phyloP scores from a whole-genome alignment of 2,888 invertebrate species.

The Ophonus ardosiacus region DNA sequence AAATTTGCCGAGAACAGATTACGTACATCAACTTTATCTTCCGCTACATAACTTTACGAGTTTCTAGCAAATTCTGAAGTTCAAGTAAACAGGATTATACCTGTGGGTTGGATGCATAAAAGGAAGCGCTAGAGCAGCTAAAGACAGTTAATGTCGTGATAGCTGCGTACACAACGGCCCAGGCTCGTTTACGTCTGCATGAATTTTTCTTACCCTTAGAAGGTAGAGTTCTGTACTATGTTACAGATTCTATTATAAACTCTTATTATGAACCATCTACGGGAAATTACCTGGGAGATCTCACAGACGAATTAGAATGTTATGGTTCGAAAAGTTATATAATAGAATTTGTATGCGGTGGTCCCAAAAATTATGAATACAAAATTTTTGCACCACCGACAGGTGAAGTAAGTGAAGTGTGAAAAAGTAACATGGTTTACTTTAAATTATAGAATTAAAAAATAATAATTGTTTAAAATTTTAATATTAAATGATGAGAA shows the following conservation, averaged over 20 bases:
- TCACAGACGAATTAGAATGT: too few species aligned
- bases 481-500: too few species aligned
- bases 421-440: conserved; percentile 56
- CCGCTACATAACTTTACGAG: conserved; percentile 59
- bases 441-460: conserved; percentile 54
- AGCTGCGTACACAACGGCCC: conserved; percentile 70
- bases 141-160: conserved; percentile 69
- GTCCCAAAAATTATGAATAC: conserved; percentile 72
- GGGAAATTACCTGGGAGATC: conserved; percentile 71
- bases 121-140: conserved; percentile 64
- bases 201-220: conserved; percentile 69
- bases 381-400: conserved; percentile 64
- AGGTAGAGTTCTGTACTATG: conserved; percentile 70
- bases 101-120: conserved; percentile 66
- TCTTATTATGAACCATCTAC: conserved; percentile 66
- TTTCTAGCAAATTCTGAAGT: conserved; percentile 65
- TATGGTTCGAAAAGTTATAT: conserved; percentile 68
- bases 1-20: conserved; percentile 65
- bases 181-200: conserved; percentile 63
- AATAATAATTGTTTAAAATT: too few species aligned
- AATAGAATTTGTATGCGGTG: conserved; percentile 69
- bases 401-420: neutral
- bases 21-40: conserved; percentile 61
- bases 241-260: conserved; percentile 72
- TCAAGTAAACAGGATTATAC: conserved; percentile 65